Base-by-base conservation (phyloP, 2,888 invertebrate species). In the Erannis defoliaria region DNA sequence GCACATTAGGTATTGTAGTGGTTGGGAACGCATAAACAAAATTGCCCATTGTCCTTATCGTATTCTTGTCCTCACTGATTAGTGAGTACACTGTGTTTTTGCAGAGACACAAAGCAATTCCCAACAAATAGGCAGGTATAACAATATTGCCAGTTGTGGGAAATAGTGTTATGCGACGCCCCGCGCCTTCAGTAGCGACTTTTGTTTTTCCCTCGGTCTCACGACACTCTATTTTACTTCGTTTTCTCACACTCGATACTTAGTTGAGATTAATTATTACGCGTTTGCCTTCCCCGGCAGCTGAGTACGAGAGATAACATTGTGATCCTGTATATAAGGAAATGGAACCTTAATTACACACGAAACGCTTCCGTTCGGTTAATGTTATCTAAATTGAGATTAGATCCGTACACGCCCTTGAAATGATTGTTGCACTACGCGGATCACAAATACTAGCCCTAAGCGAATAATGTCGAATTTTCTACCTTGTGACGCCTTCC, bases 11-110 rank as follows among this genome's bases (percentile, higher is more conserved):
- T 70, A 82, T 85, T 85, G 82, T 85, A 55, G 60, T 68, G 70
- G 76, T 77, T 82, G 83, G 76, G 81, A 85, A 87, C 78, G 76
- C 78, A 74, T 76, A 74, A 82, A 76, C 68, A 77, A 80, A 85
- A 80, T 82, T 80, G 74, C 79, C 81, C 73, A 89, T 89, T 88
- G 89, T 89, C 86, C 85, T 86, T 85, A 82, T 80, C 78, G 78
- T 65, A 73, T 75, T 74, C 74, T 80, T 82, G 81, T 84, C 84
- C 84, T 88, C 84, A 79, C 84, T 85, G 84, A 90, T 89, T 88
- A 88, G 85, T 85, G 84, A 82, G 79, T 80, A 80, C 79, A 77
- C 84, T 74, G 67, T 76, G 83, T 87, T 86, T 83, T 88, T 86
- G 80, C 80, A 68, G 79, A 82, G 80, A 81, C 82, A 89, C 85